Percentiles rank a stretch among this genome's conserved stretches.
These are phyloP conservation scores for Chanos chanos DNA, from an alignment of 2,797 vertebrate genomes.

Conservation along the genomic window DNA sequence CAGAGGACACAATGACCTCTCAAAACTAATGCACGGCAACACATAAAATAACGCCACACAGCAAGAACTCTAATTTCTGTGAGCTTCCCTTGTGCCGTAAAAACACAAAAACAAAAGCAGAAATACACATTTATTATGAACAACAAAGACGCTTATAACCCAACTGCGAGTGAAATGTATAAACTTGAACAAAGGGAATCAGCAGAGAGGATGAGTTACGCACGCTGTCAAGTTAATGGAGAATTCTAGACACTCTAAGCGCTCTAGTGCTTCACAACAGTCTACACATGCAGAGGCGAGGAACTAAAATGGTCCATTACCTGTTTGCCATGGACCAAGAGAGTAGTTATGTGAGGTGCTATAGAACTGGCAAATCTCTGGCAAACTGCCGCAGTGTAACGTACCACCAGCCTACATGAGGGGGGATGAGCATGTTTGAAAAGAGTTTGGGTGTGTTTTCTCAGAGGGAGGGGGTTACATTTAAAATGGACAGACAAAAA, in stretches of 20 bases:
- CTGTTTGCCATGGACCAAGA: conserved; percentile 98
- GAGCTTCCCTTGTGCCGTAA: no score
- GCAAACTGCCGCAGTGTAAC: conserved; percentile 83
- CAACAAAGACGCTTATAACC: no score
- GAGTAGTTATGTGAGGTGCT: conserved; percentile 93
- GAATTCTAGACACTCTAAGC: background rate
- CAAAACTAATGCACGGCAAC: background rate
- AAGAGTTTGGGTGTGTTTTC: conserved; percentile 10
- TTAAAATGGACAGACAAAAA: conserved; percentile 33
- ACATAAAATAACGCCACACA: background rate
- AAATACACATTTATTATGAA: no score
- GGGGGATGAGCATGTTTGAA: conserved; percentile 35
- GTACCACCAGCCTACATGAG: conserved; percentile 85
- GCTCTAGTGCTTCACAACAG: conserved; percentile 5
- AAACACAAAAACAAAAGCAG: no score
- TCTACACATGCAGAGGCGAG: conserved; percentile 59
- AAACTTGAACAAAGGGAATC: no score
- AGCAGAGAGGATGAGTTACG: conserved; percentile 22
- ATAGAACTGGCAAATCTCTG: conserved; percentile 93
- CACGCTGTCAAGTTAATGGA: conserved; percentile 30
- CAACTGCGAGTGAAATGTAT: no score
- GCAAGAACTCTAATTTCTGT: no score
- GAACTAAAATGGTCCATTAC: conserved; percentile 72
- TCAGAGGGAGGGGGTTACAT: conserved; percentile 38
- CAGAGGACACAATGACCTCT: no score